phyloP scores from a whole-genome alignment of 2,888 invertebrate genomes.

The Branchinecta sandiegonensis region DNA sequence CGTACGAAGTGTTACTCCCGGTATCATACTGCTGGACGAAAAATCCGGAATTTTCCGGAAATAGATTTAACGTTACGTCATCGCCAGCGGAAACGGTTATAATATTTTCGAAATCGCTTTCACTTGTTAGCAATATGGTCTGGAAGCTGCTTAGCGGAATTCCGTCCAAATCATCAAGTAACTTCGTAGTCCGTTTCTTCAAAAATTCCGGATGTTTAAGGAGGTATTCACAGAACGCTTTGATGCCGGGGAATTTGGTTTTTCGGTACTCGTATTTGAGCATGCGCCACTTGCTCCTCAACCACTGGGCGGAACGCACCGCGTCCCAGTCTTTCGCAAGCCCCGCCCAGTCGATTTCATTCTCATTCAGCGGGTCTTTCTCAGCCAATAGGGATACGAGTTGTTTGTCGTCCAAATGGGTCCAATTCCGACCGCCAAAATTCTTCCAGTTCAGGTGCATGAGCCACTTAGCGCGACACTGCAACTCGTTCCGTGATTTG shows the following conservation, averaged over 20 bases:
- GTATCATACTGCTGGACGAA: neutral
- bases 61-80: neutral
- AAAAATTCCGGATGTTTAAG: neutral
- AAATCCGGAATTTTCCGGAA: neutral
- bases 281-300: constrained; percentile 39
- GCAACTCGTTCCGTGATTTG: constrained; percentile 37
- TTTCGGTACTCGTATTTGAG: constrained; percentile 30
- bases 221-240: neutral
- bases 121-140: neutral
- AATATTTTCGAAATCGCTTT: neutral
- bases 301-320: constrained; percentile 38
- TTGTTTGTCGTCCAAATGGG: constrained; percentile 36
- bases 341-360: constrained; percentile 36
- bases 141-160: neutral
- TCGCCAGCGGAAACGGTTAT: neutral
- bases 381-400: constrained; percentile 31
- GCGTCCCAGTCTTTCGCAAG: constrained; percentile 35
- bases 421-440: constrained; percentile 37
- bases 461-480: constrained; percentile 40
- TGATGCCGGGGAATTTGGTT: neutral
- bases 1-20: no score
- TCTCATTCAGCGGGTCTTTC: constrained; percentile 33
- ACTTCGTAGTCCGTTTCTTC: neutral
- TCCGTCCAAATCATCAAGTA: neutral
- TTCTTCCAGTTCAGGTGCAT: constrained; percentile 39